Conservation (phyloP, 2,797 vertebrate genomes). For the Trematomus bernacchii region DNA sequence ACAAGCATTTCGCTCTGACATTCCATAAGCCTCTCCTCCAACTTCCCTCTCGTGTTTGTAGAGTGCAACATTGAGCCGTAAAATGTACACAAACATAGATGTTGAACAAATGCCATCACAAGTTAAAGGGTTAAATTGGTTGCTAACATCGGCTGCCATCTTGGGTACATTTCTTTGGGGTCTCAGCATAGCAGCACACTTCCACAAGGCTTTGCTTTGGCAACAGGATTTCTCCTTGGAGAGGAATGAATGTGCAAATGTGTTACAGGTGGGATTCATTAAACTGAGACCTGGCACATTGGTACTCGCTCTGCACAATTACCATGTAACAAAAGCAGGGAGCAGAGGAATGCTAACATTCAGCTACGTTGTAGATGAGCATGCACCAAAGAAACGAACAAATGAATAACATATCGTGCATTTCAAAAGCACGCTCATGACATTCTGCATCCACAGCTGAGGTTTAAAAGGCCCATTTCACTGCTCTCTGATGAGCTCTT, state of each 20-base stretch:
- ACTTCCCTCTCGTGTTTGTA: slow-evolving; percentile 44
- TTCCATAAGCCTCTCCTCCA: slow-evolving; percentile 66
- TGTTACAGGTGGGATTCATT: slow-evolving; percentile 88
- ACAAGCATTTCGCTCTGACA: slow-evolving; percentile 62
- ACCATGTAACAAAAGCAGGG: slow-evolving; percentile 72
- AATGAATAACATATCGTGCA: slow-evolving; percentile 35
- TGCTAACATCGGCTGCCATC: slow-evolving; percentile 65
- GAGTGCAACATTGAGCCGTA: slow-evolving; percentile 3
- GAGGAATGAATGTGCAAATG: slow-evolving; percentile 84
- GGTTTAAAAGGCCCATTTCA: slow-evolving; percentile 76
- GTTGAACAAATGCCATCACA: slow-evolving; percentile 33
- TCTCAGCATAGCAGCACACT: slow-evolving; percentile 56
- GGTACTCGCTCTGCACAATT: slow-evolving; percentile 79
- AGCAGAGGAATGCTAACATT: slow-evolving; percentile 64
- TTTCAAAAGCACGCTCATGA: slow-evolving; percentile 5
- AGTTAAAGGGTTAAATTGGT: slow-evolving; percentile 51
- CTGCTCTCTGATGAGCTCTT: slow-evolving; percentile 76
- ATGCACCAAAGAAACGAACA: slow-evolving; percentile 35
- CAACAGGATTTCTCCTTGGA: slow-evolving; percentile 80
- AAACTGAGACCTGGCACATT: slow-evolving; percentile 81
- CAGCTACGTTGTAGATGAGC: slow-evolving; percentile 42
- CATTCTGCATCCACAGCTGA: slow-evolving; percentile 57
- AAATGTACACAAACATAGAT: slow-evolving; percentile 41
- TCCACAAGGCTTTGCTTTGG: slow-evolving; percentile 81
- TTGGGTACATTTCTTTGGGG: slow-evolving; percentile 66